Base-by-base conservation (phyloP, 1,140 invertebrate genomes). In the Oryctes rhinoceros region DNA sequence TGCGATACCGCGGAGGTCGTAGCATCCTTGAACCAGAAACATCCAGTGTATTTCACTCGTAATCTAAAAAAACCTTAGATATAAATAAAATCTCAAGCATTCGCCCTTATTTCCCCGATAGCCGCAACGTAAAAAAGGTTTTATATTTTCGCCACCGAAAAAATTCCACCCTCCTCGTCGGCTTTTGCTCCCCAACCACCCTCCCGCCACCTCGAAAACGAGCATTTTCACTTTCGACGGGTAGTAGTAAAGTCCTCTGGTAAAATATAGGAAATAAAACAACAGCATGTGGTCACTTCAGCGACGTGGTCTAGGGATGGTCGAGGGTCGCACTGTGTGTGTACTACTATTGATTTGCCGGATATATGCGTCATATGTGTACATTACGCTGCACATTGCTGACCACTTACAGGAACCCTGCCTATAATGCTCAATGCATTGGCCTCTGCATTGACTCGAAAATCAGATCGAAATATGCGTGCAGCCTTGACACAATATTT, bases 331-430 rank as follows among this genome's bases (percentile, higher is more conserved):
- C 78, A 80, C 13, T 53, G n/a, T 53, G 49, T 53, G 49, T 53
- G 65, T 67, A 81, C 79, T 78, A 81, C 81, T 84, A 84, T 84
- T 83, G 84, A 84, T 84, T 84, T 84, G 81, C 83, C 83, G 81
- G 80, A 84, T 81, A 67, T 35, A 84, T 81, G 80, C 82, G 83
- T 83, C 83, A 84, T 82, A 82, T 83, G 83, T 83, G 81, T 82
- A 81, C 80, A 82, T 83, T 83, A 82, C 81, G 81, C 74, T 80
- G 79, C 80, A 81, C 81, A 80, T 75, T 82, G 80, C 80, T 81
- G 79, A 81, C 81, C 83, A 81, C 67, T 78, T 78, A 48, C 74
- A 44, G 67, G 65, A 15, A 74, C 81, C 78, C 59, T 71, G 77
- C 79, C 79, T 77, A 79, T 76, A 53, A 53, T 53, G n/a, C 49